Evolutionary conservation across 2,888 invertebrate species (phyloP).

Genomic region (Micoletzkya japonica): DNA sequence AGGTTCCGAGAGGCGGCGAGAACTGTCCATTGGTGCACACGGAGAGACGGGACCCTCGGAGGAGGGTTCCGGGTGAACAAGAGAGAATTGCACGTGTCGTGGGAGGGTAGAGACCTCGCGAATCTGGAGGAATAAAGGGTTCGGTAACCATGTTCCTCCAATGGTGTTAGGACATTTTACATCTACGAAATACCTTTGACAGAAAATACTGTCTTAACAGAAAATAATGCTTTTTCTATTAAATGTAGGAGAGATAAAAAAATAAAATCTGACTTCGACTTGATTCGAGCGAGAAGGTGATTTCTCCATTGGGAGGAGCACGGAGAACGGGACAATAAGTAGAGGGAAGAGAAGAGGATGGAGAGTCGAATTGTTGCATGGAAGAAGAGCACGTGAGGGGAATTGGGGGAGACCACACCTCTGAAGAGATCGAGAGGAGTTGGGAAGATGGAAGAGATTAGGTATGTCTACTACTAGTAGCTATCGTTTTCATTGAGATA

Average conservation of each 20-base stretch:
- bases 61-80: neutral
- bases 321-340: neutral
- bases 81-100: neutral
- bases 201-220: too few relatives aligned
- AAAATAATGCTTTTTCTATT: too few relatives aligned
- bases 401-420: neutral
- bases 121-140: neutral
- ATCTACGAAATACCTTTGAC: too few relatives aligned
- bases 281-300: slow-evolving; percentile 19
- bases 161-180: too few relatives aligned
- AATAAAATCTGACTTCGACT: neutral
- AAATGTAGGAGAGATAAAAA: neutral
- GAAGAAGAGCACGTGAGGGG: neutral
- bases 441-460: neutral
- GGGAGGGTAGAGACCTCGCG: neutral
- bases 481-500: too few relatives aligned
- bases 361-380: neutral
- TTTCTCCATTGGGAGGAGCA: slow-evolving; percentile 22
- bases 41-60: neutral
- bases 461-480: too few relatives aligned
- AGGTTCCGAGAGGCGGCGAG: slow-evolving; percentile 11
- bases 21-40: slow-evolving; percentile 6
- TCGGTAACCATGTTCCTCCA: too few relatives aligned
- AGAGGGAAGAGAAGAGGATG: neutral
- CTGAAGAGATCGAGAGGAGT: neutral